Conservation (phyloP, 2,113 vertebrate species). For the Bambusicola thoracicus region DNA sequence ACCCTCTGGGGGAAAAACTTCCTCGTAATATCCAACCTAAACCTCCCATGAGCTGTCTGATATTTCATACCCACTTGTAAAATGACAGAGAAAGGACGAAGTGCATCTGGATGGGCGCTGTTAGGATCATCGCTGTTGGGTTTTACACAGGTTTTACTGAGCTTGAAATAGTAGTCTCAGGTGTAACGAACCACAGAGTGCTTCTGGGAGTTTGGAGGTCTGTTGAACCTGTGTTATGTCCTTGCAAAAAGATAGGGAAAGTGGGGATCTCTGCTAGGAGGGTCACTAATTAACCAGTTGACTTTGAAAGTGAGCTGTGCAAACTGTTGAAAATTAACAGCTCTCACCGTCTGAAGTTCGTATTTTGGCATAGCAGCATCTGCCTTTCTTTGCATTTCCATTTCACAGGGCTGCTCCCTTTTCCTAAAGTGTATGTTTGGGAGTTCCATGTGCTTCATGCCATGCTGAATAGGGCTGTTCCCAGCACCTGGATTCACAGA, state of each 20-base stretch:
- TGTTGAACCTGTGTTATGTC: neutral
- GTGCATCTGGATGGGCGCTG: neutral
- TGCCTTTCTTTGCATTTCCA: neutral
- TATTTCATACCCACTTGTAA: neutral
- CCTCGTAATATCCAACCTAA: no score
- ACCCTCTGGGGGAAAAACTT: no score
- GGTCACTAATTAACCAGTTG: slow-evolving; percentile 40
- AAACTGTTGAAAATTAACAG: slow-evolving; percentile 56
- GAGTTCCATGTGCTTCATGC: rapidly evolving
- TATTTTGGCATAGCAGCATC: neutral
- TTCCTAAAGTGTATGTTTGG: rapidly evolving
- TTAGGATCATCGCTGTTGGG: neutral
- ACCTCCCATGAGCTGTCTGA: neutral
- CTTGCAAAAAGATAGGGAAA: neutral
- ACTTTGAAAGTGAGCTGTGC: slow-evolving; percentile 15
- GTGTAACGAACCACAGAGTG: rapidly evolving
- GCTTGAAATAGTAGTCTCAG: neutral
- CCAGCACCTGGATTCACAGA: neutral
- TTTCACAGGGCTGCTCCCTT: neutral
- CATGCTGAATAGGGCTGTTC: neutral
- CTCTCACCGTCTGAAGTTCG: neutral
- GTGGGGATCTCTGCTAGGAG: neutral
- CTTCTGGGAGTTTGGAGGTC: neutral
- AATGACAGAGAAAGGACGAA: neutral
- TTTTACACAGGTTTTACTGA: no score